Evolutionary conservation across 2,888 invertebrate species (phyloP).

Genomic region (Endotricha flammealis): DNA sequence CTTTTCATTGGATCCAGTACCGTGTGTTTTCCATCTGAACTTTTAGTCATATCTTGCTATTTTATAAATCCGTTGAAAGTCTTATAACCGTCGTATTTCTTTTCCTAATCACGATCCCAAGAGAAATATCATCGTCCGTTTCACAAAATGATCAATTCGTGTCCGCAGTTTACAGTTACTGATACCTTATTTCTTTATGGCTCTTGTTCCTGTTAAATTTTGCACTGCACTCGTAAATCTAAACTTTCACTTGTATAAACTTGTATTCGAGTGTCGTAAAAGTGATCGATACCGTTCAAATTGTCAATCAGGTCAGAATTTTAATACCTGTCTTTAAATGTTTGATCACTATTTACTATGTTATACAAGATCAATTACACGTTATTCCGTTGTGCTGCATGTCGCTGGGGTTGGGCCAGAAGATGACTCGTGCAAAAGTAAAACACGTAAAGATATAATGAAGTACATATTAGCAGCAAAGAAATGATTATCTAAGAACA

Average conservation of each 20-base stretch:
- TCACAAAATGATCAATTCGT: slow-evolving; percentile 34
- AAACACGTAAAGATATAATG: no score
- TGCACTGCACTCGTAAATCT: slow-evolving; percentile 29
- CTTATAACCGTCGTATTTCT: slow-evolving; percentile 17
- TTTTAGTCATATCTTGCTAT: background rate
- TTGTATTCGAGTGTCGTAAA: slow-evolving; percentile 8
- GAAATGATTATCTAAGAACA: no score
- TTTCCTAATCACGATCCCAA: slow-evolving; percentile 21
- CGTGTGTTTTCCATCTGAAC: background rate
- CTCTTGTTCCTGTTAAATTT: slow-evolving; percentile 26
- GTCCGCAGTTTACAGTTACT: slow-evolving; percentile 12
- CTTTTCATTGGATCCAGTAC: no score
- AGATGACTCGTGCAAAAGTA: no score
- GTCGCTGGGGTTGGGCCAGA: no score
- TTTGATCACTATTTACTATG: no score
- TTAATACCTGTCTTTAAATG: no score
- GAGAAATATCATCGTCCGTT: slow-evolving; percentile 30
- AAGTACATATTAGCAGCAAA: no score
- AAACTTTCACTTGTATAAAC: slow-evolving; percentile 28
- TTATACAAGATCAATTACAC: no score
- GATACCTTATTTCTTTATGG: slow-evolving; percentile 20
- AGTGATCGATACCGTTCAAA: slow-evolving; percentile 9
- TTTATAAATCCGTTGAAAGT: background rate
- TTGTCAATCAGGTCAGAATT: slow-evolving; percentile 11
- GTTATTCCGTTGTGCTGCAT: no score